Evolutionary conservation across 2,113 vertebrate genomes (phyloP).

Genomic region (Mesoclemmys tuberculata): DNA sequence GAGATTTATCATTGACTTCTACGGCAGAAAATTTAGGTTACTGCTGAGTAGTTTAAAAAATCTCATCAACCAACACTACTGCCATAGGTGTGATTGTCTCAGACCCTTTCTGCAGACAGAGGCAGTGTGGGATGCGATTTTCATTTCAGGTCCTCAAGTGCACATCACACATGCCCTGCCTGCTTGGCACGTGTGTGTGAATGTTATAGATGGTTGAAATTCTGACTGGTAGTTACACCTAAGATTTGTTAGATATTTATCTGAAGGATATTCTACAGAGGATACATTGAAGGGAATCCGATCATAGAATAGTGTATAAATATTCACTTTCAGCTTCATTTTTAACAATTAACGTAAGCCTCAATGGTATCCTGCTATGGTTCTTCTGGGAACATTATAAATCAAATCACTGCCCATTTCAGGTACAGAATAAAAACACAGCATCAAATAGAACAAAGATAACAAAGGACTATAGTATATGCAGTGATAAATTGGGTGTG

Average conservation of each 20-base stretch:
- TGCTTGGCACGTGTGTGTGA: neutral
- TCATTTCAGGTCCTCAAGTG: neutral
- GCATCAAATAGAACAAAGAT: neutral
- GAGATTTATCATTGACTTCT: neutral
- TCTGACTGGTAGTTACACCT: too few relatives aligned
- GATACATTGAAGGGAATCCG: neutral
- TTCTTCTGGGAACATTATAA: neutral
- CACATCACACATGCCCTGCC: neutral
- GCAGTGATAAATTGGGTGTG: neutral
- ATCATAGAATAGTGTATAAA: neutral
- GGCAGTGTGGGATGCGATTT: neutral
- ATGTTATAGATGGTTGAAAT: neutral
- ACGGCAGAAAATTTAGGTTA: neutral
- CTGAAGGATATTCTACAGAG: neutral
- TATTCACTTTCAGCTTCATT: neutral
- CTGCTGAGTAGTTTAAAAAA: neutral
- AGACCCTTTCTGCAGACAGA: neutral
- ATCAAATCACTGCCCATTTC: neutral
- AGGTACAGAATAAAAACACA: neutral
- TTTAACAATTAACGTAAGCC: neutral
- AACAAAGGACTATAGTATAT: neutral
- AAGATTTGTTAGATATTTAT: neutral
- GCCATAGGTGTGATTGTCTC: too few relatives aligned
- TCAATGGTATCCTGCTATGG: neutral
- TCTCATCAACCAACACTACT: neutral